phyloP scores from a whole-genome alignment of 2,888 invertebrate species.

The Caradrina clavipalpis region DNA sequence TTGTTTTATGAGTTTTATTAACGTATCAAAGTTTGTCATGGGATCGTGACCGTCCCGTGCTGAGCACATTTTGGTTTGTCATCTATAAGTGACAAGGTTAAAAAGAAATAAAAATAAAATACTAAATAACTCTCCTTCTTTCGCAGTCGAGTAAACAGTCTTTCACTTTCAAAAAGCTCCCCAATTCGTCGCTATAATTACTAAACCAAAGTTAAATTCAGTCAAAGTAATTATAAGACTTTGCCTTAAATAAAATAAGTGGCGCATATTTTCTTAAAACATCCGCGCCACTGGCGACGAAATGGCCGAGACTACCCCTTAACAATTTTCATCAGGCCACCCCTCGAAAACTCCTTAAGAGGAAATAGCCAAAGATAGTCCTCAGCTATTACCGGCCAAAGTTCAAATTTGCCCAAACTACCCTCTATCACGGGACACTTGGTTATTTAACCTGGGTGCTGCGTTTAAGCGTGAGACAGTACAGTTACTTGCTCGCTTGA shows the following conservation, averaged over 20 bases:
- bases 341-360: slow-evolving; percentile 64
- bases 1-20: too few relatives aligned
- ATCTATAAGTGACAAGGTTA: too few relatives aligned
- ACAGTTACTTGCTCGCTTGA: slow-evolving; percentile 30
- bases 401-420: slow-evolving; percentile 77
- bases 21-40: too few relatives aligned
- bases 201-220: slow-evolving; percentile 48
- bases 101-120: too few relatives aligned
- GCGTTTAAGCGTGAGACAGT: slow-evolving; percentile 62
- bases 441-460: slow-evolving; percentile 75
- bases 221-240: slow-evolving; percentile 61
- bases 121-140: too few relatives aligned
- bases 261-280: slow-evolving; percentile 63
- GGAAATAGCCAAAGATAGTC: slow-evolving; percentile 71
- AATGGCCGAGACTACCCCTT: slow-evolving; percentile 56
- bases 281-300: slow-evolving; percentile 51
- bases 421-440: slow-evolving; percentile 69
- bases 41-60: too few relatives aligned
- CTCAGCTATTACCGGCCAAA: slow-evolving; percentile 71
- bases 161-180: background rate
- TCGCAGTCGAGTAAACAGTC: background rate
- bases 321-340: slow-evolving; percentile 67
- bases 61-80: too few relatives aligned
- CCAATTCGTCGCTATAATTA: slow-evolving; percentile 19
- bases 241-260: slow-evolving; percentile 60